Evolutionary conservation across 2,113 vertebrate genomes (phyloP).

Genomic region (Saccopteryx leptura): DNA sequence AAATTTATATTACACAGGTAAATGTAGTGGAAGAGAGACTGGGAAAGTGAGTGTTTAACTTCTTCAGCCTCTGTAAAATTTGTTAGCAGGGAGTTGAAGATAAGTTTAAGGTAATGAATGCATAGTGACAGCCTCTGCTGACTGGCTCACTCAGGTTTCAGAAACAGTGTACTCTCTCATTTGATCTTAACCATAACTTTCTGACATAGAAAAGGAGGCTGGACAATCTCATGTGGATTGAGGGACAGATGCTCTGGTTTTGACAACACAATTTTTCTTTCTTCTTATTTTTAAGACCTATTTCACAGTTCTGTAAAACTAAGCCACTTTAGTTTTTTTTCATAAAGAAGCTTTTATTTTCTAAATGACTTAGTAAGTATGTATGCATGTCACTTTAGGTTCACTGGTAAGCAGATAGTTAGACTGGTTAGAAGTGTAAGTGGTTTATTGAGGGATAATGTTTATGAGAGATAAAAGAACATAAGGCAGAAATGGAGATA

Average conservation of each 20-base stretch:
- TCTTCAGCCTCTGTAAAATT: background rate
- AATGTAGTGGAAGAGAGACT: background rate
- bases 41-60: background rate
- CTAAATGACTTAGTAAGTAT: background rate
- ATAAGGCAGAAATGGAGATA: background rate
- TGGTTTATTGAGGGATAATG: background rate
- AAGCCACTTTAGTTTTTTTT: background rate
- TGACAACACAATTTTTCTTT: background rate
- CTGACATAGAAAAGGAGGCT: background rate
- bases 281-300: background rate
- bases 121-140: background rate
- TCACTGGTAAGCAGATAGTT: background rate
- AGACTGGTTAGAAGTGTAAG: background rate
- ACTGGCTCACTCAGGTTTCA: background rate
- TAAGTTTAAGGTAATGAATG: background rate
- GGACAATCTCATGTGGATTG: background rate
- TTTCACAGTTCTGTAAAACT: background rate
- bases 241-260: background rate
- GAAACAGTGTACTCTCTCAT: background rate
- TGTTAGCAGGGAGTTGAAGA: background rate
- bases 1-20: background rate
- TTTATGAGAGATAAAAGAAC: background rate
- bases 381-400: background rate
- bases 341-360: conserved; percentile 5
- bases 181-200: background rate